A percentile compares a stretch with the other conserved stretches of the same genome.
Evolutionary conservation across 92 coral and sea anemone species (phyloP).

Genomic region (Parazoanthus atlanticus): DNA sequence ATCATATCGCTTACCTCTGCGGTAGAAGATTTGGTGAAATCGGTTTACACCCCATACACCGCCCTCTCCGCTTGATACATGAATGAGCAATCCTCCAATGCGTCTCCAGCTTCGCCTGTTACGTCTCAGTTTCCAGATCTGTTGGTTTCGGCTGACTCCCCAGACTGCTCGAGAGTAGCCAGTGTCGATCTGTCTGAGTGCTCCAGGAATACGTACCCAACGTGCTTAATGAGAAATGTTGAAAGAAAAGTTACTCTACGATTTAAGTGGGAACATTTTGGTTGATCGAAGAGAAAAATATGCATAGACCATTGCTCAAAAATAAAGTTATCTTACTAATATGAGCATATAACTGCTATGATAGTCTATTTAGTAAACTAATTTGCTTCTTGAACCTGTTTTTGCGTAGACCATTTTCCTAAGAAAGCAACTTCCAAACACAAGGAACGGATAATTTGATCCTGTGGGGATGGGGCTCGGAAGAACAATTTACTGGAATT

Average conservation of each 20-base stretch:
- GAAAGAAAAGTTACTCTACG: not conserved
- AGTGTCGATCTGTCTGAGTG: slow-evolving; percentile 30
- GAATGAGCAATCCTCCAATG: slow-evolving; percentile 15
- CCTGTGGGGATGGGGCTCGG: too few relatives aligned
- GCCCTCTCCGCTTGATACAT: slow-evolving; percentile 41
- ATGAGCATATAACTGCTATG: too few relatives aligned
- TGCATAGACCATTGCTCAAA: too few relatives aligned
- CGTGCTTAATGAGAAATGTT: not conserved
- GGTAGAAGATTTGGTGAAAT: slow-evolving; percentile 41
- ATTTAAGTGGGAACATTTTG: not conserved
- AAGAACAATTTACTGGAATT: too few relatives aligned
- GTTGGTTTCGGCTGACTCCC: slow-evolving; percentile 32
- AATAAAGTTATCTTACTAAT: too few relatives aligned
- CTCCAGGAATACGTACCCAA: slow-evolving; percentile 34
- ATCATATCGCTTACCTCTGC: slow-evolving; percentile 7
- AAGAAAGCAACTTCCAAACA: too few relatives aligned
- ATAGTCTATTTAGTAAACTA: too few relatives aligned
- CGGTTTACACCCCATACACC: slow-evolving; percentile 53
- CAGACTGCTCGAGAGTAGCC: slow-evolving; percentile 42
- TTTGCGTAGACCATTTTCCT: too few relatives aligned
- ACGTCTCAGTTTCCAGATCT: slow-evolving; percentile 27
- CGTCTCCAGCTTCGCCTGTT: slow-evolving; percentile 38
- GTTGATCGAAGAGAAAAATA: not conserved
- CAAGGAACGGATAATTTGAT: too few relatives aligned
- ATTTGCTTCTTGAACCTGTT: too few relatives aligned